Percentiles rank a stretch among this genome's conserved stretches.
Conservation (phyloP, 1,140 invertebrate species). For the Penaeus indicus region DNA sequence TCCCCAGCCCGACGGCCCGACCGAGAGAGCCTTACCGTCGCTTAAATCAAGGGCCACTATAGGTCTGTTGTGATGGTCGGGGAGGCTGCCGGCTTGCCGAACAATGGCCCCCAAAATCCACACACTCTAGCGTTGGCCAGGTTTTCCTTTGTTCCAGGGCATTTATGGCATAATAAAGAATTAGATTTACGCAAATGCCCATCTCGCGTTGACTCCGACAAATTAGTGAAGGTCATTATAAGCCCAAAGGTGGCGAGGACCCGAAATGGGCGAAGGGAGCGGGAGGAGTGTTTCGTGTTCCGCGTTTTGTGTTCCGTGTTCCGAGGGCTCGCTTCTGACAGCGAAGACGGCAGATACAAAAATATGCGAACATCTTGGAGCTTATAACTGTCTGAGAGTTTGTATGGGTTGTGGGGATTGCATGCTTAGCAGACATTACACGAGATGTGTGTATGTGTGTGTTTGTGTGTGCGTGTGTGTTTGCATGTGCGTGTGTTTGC, state of each 20-base stretch:
- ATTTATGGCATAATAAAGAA: slow-evolving; percentile 25
- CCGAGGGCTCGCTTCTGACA: too few relatives aligned
- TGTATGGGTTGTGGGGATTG: too few relatives aligned
- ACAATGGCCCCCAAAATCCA: slow-evolving; percentile 22
- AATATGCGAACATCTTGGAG: too few relatives aligned
- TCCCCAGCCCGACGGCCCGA: too few relatives aligned
- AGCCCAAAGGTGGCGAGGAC: slow-evolving; percentile 1
- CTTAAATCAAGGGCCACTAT: background rate
- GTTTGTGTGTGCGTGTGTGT: too few relatives aligned
- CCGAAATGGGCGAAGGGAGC: background rate
- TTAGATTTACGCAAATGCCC: slow-evolving; percentile 21
- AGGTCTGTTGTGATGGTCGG: background rate
- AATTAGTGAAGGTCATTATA: slow-evolving; percentile 15
- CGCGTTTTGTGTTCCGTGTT: too few relatives aligned
- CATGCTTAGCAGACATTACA: too few relatives aligned
- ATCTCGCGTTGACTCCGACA: slow-evolving; percentile 19
- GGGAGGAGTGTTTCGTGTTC: background rate
- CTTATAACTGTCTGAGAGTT: too few relatives aligned
- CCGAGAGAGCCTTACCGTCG: background rate
- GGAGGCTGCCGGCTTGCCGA: background rate
- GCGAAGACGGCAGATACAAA: too few relatives aligned
- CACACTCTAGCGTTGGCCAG: background rate
- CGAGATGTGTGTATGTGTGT: too few relatives aligned
- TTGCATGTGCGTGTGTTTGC: too few relatives aligned
- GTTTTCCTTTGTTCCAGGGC: slow-evolving; percentile 25